Evolutionary conservation across 2,797 vertebrate genomes (phyloP).

Genomic region (Rousettus madagascariensis): DNA sequence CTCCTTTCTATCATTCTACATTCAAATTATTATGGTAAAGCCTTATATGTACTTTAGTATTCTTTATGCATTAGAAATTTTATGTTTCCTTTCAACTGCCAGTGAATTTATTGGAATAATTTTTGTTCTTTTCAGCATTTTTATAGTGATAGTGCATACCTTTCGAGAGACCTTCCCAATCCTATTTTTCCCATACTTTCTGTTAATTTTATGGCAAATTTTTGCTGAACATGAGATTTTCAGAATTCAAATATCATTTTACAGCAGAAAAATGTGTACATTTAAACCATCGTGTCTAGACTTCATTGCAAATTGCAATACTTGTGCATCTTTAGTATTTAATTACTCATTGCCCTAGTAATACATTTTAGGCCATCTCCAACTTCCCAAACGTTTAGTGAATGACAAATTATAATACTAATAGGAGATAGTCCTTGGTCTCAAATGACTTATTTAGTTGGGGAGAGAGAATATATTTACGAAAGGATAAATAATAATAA

Average conservation of each 20-base stretch:
- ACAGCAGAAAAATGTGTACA: neutral
- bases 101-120: neutral
- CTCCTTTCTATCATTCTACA: neutral
- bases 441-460: neutral
- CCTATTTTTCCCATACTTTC: neutral
- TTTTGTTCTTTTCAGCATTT: neutral
- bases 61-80: neutral
- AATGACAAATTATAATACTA: neutral
- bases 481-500: neutral
- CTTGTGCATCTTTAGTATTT: neutral
- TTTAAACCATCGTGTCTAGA: neutral
- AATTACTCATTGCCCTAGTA: neutral
- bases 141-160: neutral
- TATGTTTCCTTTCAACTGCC: neutral
- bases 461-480: neutral
- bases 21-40: neutral
- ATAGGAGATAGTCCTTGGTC: neutral
- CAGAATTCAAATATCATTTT: neutral
- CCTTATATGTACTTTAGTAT: neutral
- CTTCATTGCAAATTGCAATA: neutral
- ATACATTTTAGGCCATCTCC: neutral
- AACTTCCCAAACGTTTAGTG: neutral
- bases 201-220: neutral
- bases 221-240: neutral
- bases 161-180: neutral